Percentiles rank a stretch among this genome's conserved stretches.
Evolutionary conservation across 2,888 invertebrate species (phyloP).

Genomic region (Calliopum simillimum): DNA sequence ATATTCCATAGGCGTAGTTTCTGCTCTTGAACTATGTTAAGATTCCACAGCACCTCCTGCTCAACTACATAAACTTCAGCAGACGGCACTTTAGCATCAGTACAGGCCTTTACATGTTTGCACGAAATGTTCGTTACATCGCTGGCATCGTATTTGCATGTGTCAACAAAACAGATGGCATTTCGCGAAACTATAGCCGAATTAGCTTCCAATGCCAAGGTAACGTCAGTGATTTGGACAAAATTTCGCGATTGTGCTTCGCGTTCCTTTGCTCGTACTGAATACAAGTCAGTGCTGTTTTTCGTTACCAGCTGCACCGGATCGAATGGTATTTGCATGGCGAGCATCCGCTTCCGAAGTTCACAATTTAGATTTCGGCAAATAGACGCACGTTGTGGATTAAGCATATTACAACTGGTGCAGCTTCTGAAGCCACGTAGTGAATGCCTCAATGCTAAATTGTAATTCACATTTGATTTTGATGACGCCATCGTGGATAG

Average conservation of each 20-base stretch:
- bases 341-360: conserved; percentile 54
- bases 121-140: conserved; percentile 52
- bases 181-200: conserved; percentile 60
- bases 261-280: conserved; percentile 76
- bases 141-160: conserved; percentile 55
- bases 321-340: conserved; percentile 52
- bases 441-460: conserved; percentile 30
- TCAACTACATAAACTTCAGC: conserved; percentile 57
- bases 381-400: conserved; percentile 76
- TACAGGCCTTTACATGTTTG: conserved; percentile 61
- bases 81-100: conserved; percentile 37
- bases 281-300: conserved; percentile 74
- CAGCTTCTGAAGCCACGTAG: conserved; percentile 79
- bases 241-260: conserved; percentile 80
- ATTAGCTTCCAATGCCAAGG: conserved; percentile 62
- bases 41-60: conserved; percentile 58
- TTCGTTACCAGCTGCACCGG: conserved; percentile 71
- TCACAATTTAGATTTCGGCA: conserved; percentile 58
- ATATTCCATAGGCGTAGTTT: conserved; percentile 61
- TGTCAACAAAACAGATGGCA: conserved; percentile 57
- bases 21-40: conserved; percentile 58
- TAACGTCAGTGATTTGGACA: conserved; percentile 72
- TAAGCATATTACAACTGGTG: conserved; percentile 79
- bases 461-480: neutral
- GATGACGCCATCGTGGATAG: neutral